Evolutionary conservation across 2,797 vertebrate species (phyloP).

Genomic region (Lindbergichthys nudifrons): DNA sequence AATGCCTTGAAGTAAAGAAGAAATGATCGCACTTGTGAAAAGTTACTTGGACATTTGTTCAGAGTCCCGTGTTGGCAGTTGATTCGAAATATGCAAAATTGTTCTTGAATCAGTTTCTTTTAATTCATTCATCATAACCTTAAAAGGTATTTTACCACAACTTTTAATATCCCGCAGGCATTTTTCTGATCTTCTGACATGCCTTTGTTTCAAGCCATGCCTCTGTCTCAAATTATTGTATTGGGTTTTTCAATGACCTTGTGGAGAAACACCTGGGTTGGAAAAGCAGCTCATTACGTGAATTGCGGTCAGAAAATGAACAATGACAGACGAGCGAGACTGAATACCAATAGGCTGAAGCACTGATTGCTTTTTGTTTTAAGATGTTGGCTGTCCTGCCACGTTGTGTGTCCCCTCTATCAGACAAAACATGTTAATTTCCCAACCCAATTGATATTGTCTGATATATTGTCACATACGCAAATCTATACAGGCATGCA

Average conservation of each 20-base stretch:
- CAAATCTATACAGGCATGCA: conserved; percentile 15
- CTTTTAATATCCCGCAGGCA: conserved; percentile 63
- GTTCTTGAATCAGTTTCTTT: conserved; percentile 45
- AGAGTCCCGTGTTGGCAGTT: conserved; percentile 21
- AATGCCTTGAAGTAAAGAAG: conserved; percentile 40
- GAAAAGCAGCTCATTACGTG: conserved; percentile 76
- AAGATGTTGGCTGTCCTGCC: conserved; percentile 61
- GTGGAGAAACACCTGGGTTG: conserved; percentile 75
- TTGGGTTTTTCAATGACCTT: conserved; percentile 79
- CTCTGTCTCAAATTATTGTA: conserved; percentile 68
- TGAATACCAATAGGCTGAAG: conserved; percentile 73
- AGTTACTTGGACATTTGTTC: conserved; percentile 5
- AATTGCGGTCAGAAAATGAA: conserved; percentile 76
- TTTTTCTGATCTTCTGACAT: conserved; percentile 66
- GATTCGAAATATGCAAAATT: conserved; percentile 45
- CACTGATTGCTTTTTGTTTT: conserved; percentile 74
- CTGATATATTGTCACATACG: conserved; percentile 21
- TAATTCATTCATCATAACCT: conserved; percentile 67
- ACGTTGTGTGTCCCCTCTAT: conserved; percentile 47
- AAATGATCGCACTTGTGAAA: neutral
- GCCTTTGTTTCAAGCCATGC: conserved; percentile 63
- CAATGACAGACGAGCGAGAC: conserved; percentile 68
- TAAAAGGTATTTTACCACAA: conserved; percentile 55
- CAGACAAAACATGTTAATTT: conserved; percentile 43
- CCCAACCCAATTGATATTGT: conserved; percentile 21